Evolutionary conservation across 2,888 invertebrate genomes (phyloP).

Genomic region (Dolichomitus sp.): DNA sequence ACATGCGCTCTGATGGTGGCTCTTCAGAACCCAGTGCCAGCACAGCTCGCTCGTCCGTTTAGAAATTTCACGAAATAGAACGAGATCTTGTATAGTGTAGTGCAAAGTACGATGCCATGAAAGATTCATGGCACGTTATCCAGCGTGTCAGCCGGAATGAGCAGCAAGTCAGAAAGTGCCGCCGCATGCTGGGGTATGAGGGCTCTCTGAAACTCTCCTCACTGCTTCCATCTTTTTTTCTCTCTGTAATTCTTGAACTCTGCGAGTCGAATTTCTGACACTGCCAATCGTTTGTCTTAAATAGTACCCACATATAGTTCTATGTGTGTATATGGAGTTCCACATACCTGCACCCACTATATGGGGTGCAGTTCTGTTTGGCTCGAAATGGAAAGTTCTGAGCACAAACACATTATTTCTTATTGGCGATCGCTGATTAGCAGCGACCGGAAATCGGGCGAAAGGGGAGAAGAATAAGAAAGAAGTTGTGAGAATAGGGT

Average conservation of each 20-base stretch:
- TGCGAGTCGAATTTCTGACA: constrained; percentile 6
- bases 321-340: too few relatives aligned
- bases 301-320: not conserved
- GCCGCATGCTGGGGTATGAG: constrained; percentile 6
- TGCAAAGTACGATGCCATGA: constrained; percentile 74
- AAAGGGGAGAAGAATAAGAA: constrained; percentile 33
- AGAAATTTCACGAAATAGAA: constrained; percentile 70
- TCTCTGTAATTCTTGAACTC: not conserved
- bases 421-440: constrained; percentile 74
- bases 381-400: not conserved
- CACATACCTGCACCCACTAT: not conserved
- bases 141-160: constrained; percentile 61
- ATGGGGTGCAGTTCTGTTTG: not conserved
- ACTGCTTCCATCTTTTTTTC: constrained; percentile 32
- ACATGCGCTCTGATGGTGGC: constrained; percentile 53
- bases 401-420: constrained; percentile 13
- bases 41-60: constrained; percentile 61
- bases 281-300: constrained; percentile 6
- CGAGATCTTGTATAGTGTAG: constrained; percentile 34
- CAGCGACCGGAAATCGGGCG: constrained; percentile 75
- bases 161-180: constrained; percentile 68
- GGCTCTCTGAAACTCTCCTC: constrained; percentile 33
- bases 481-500: constrained; percentile 42
- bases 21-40: constrained; percentile 30
- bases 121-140: constrained; percentile 83